A percentile compares a stretch with the other conserved stretches of the same genome.
phyloP scores from a whole-genome alignment of 2,113 vertebrate genomes.

The Maccullochella peelii region DNA sequence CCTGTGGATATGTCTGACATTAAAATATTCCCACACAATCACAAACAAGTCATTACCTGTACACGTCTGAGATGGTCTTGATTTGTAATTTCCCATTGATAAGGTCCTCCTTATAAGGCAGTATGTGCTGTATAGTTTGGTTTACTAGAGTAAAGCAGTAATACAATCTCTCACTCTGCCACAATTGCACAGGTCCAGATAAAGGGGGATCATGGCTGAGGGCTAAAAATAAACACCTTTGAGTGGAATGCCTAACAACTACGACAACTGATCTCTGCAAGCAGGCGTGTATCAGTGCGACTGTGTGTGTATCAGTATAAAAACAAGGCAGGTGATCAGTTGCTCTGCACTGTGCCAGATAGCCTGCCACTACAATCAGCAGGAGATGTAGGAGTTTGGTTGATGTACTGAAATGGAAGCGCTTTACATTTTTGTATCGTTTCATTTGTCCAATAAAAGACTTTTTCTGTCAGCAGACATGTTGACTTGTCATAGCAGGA shows the following conservation, averaged over 20 bases:
- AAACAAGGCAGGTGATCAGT: slow-evolving; percentile 36
- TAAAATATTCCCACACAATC: not conserved
- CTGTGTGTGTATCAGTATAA: slow-evolving; percentile 12
- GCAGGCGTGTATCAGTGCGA: not conserved
- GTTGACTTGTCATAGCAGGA: not conserved
- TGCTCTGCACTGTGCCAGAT: not conserved
- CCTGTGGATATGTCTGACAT: not conserved
- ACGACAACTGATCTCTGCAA: slow-evolving; percentile 80
- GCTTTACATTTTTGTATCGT: not conserved
- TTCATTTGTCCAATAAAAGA: not conserved
- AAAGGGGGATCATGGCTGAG: slow-evolving; percentile 83
- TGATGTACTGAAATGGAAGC: not conserved
- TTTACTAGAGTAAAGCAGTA: slow-evolving; percentile 72
- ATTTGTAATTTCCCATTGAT: slow-evolving; percentile 98
- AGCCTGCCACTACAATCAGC: not conserved
- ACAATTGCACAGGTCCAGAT: slow-evolving; percentile 84
- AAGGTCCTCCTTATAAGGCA: slow-evolving; percentile 49
- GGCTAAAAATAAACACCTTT: slow-evolving; percentile 93
- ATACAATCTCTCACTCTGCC: slow-evolving; percentile 81
- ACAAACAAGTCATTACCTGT: slow-evolving; percentile 87
- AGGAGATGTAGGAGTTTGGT: not conserved
- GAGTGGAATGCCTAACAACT: slow-evolving; percentile 89
- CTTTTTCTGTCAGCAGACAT: not conserved
- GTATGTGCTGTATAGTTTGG: slow-evolving; percentile 61
- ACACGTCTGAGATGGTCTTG: slow-evolving; percentile 95